Evolutionary conservation across 1,140 invertebrate genomes (phyloP), one percentile per base, ranked within the genome.

Genomic region (Aricia agestis): DNA sequence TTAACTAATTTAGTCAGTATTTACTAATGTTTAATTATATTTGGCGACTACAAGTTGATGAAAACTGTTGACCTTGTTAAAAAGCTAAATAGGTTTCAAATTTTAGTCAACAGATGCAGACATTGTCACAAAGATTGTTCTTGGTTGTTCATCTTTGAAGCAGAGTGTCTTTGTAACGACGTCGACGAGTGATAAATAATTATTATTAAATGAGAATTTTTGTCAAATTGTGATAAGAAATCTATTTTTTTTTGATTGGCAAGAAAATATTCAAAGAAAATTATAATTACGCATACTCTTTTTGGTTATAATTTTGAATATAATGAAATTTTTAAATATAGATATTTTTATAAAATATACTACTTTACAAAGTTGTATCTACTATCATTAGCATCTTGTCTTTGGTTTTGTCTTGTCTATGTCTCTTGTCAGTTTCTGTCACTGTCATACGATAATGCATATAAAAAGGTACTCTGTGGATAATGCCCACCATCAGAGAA

Each of bases 31-130:
- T 83, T 84, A 84, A 90, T 91, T 92, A 92, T 91, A 91, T 92
- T 86, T 81, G 84, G 87, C 83, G 82, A 84, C 85, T 84, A 78
- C 76, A 82, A 88, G 85, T 91, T 88, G 86, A 92, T 89, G 89
- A 92, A 92, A 91, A 92, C 90, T 91, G 90, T 92, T 92, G 91
- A 92, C 91, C 91, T 92, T 92, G 91, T 92, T 92, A 92, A 89
- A 89, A 92, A 92, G 89, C 89, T 90, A 90, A 91, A 87, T 91
- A 91, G 89, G 91, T 91, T 92, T 92, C 88, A 90, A 92, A 92
- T 91, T 92, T 92, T 90, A 92, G 90, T 92, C 90, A 92, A 92
- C 91, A 92, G 91, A 92, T 87, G 89, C 86, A 89, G 87, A 90
- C 89, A 86, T 89, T 90, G 88, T 90, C 88, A 91, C 86, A 89